Percentiles rank a stretch among this genome's conserved stretches.
phyloP scores from a whole-genome alignment of 2,113 vertebrate genomes.

The Paedocypris sp. region DNA sequence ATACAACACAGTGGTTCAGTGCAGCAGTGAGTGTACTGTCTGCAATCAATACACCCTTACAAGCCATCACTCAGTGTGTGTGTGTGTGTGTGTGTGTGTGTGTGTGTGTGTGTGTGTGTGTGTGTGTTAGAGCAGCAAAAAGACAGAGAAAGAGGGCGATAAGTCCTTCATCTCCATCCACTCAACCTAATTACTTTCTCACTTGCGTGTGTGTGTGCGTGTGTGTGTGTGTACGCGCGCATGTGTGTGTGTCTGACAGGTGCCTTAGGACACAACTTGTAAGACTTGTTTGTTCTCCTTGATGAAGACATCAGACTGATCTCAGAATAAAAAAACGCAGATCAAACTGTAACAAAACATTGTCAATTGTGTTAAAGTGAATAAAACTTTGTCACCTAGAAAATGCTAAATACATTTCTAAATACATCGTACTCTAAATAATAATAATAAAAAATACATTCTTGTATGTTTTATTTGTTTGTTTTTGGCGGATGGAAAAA shows the following conservation, averaged over 20 bases:
- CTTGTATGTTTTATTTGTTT: too few relatives aligned
- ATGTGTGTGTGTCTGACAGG: constrained; percentile 1
- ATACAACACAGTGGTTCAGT: constrained; percentile 1
- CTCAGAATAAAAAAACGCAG: too few relatives aligned
- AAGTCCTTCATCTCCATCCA: background rate
- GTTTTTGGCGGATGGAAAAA: too few relatives aligned
- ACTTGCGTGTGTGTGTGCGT: background rate
- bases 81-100: background rate
- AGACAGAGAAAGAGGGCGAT: background rate
- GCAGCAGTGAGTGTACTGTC: constrained; percentile 12
- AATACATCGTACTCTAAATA: too few relatives aligned
- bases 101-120: background rate
- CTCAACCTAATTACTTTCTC: constrained; percentile 14
- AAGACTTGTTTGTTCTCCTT: constrained; percentile 3
- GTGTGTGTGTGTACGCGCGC: background rate
- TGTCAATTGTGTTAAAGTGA: too few relatives aligned
- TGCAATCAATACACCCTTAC: constrained; percentile 11
- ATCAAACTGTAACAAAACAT: too few relatives aligned
- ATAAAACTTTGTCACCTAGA: too few relatives aligned
- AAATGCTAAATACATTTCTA: too few relatives aligned
- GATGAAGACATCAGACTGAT: background rate
- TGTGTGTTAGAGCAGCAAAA: constrained; percentile 40
- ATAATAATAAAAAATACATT: too few relatives aligned
- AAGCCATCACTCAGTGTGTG: constrained; percentile 8
- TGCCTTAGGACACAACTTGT: constrained; percentile 4